Evolutionary conservation across 2,797 vertebrate species (phyloP).

Genomic region (Molossus molossus): DNA sequence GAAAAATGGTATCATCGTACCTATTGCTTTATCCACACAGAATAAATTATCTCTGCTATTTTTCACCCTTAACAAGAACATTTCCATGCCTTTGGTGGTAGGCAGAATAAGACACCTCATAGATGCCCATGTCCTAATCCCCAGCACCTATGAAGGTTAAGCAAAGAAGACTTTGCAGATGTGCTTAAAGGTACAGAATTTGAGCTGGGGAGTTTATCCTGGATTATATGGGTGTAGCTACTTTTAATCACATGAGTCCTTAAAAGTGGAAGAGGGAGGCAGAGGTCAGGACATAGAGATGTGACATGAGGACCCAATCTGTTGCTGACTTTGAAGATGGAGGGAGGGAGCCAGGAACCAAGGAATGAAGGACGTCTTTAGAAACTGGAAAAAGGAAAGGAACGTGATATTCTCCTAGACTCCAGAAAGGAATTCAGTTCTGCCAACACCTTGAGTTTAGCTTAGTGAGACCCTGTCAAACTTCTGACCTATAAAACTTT

Average conservation of each 20-base stretch:
- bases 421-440: not conserved
- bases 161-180: slow-evolving; percentile 19
- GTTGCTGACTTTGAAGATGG: slow-evolving; percentile 16
- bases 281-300: slow-evolving; percentile 19
- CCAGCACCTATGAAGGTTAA: not conserved
- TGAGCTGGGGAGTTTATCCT: slow-evolving; percentile 46
- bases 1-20: slow-evolving; percentile 15
- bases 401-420: not conserved
- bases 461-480: not conserved
- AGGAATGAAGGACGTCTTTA: slow-evolving; percentile 15
- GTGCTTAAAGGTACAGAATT: slow-evolving; percentile 52
- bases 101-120: not conserved
- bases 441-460: slow-evolving; percentile 34
- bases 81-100: not conserved
- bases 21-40: not conserved
- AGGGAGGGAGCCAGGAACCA: not conserved
- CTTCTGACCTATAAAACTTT: slow-evolving; percentile 26
- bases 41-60: not conserved
- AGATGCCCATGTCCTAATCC: slow-evolving; percentile 4
- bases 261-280: slow-evolving; percentile 14
- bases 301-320: not conserved
- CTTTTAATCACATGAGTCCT: slow-evolving; percentile 28
- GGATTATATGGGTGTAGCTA: slow-evolving; percentile 14
- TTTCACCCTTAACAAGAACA: slow-evolving; percentile 25
- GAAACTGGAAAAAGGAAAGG: not conserved